phyloP scores from a whole-genome alignment of 1,140 invertebrate species.

The Coenobita brevimanus region DNA sequence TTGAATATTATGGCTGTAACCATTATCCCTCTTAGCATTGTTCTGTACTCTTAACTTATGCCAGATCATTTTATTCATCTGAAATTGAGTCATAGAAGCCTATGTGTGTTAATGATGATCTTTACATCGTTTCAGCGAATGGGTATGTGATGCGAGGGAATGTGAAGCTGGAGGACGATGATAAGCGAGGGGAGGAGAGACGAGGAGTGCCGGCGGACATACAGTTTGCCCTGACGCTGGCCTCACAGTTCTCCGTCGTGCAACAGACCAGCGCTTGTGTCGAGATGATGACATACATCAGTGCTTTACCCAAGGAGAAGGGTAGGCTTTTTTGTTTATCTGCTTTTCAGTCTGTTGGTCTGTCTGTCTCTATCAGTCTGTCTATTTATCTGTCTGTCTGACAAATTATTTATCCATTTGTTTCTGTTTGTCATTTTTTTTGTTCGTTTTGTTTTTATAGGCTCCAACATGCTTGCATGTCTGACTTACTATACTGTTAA shows the following conservation, averaged over 20 bases:
- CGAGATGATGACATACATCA: conserved; percentile 79
- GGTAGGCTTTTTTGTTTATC: conserved; percentile 8
- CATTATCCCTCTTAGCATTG: no score
- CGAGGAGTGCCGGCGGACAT: conserved; percentile 73
- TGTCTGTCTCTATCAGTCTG: no score
- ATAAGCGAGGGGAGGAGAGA: conserved; percentile 26
- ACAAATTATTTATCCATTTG: neutral
- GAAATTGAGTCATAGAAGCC: neutral
- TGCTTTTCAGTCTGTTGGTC: no score
- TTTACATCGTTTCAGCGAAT: conserved; percentile 31
- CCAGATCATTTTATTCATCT: neutral
- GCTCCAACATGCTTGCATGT: no score
- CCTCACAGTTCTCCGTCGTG: conserved; percentile 79
- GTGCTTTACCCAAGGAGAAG: conserved; percentile 25
- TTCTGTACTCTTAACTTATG: no score
- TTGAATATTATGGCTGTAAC: no score
- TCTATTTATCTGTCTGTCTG: no score
- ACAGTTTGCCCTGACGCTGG: conserved; percentile 82
- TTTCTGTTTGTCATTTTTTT: neutral
- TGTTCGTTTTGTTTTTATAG: neutral
- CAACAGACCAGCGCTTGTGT: conserved; percentile 80
- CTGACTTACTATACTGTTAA: no score
- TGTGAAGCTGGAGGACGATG: neutral
- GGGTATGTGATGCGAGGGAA: conserved; percentile 43
- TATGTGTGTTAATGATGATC: neutral